Evolutionary conservation across 1,140 invertebrate genomes (phyloP), one percentile per base, ranked within the genome.

Genomic region (Capitella teleta): DNA sequence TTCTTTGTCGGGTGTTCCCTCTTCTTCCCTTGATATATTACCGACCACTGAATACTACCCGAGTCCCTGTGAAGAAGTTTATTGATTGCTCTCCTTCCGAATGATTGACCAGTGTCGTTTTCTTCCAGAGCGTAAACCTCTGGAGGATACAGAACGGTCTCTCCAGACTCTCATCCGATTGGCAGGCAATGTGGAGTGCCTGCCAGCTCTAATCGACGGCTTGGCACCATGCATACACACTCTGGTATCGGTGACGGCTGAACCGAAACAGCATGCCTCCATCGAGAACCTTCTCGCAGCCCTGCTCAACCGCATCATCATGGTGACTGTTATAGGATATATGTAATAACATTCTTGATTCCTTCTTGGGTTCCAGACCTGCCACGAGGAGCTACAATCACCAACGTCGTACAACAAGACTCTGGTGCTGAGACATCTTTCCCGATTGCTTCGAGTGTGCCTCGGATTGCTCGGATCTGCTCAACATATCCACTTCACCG

Each of bases 121-220:
- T 44, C 23, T 44, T 44, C 19, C 25, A 44, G 42, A 47, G 28
- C 53, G 58, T 52, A 60, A 59, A 18, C 56, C 62, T 10, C 55
- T 64, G 10, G 59, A 70, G 23, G 72, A 77, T 28, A 72, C 73
- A 0, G 76, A 77, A 58, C 60, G 68, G 10, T 73, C 72, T 12
- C 64, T 79, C 26, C 61, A 67, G 24, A 70, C 76, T 0, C 60
- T 80, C 25, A 71, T 70, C 41, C 74, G 76, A 49, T 76, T 82
- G 68, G 76, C 78, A 3, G 57, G 60, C 23, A 82, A 81, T 60
- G 68, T 75, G n/a, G 80, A 81, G 63, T 80, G 79, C 54, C 62
- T 80, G 8, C 74, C 77, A 4, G 66, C 71, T 14, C 68, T 81
- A 36, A 61, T 80, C 44, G 67, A 73, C 18, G 72, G 73, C 6